Base-by-base conservation (phyloP, 1,140 invertebrate genomes). In the Lasioglossum albipes region DNA sequence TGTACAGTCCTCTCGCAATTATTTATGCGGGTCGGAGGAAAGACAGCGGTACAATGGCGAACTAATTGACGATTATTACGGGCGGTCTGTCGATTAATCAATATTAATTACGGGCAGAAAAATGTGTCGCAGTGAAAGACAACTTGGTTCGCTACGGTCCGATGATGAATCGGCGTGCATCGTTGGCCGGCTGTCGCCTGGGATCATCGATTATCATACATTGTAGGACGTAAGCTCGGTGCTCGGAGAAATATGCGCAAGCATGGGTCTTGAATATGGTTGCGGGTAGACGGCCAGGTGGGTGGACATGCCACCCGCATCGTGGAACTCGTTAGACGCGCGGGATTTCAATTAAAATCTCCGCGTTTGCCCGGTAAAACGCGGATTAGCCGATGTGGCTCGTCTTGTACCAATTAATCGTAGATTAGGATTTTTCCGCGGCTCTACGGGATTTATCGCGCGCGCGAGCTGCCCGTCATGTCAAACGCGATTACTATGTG, bases 331-430 rank as follows among this genome's bases (percentile, higher is more conserved):
- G 81, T 86, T 87, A 84, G 64, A 72, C 84, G 75, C 74, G 75
- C 74, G 74, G 81, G 81, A 88, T 87, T 89, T 88, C 86, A 90
- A 90, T 90, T 90, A 90, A 54, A 89, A 82, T 85, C 88, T 89
- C 86, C 83, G 81, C 16, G 79, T 76, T 85, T 85, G 68, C 70
- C 64, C 22, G 54, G 59, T 62, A 65, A 68, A 84, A 80, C 62
- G 64, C 68, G 65, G 85, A 84, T 88, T 81, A 82, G 64, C 75
- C 75, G 49, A 67, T 75, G 64, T 72, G 64, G 57, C 73, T 67
- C 72, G 64, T 69, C 79, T 88, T 75, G 73, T 82, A 81, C 84
- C 85, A 81, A 88, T 89, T 88, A 88, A 88, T 88, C 85, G 80
- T 77, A 59, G 76, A 79, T 87, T 75, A 83, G 31, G 71, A 77